Conservation (phyloP, 2,888 invertebrate genomes). For the Steinernema carpocapsae region DNA sequence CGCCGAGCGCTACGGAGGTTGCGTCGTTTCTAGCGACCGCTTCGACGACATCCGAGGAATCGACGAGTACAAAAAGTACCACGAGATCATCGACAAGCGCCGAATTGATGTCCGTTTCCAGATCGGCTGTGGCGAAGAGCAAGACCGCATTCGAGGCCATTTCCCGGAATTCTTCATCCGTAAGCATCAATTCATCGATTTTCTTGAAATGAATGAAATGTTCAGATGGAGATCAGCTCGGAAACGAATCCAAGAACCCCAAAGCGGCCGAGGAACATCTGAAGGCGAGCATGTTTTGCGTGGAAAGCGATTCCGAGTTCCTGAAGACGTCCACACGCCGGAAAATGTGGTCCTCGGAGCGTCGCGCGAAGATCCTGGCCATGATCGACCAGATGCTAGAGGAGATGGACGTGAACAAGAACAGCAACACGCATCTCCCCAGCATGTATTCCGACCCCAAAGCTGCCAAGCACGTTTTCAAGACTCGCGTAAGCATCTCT, state of each 20-base stretch:
- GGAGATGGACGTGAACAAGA: background rate
- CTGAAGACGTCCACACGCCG: background rate
- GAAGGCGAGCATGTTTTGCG: background rate
- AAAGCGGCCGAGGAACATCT: constrained; percentile 14
- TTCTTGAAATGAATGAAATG: background rate
- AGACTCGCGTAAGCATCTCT: background rate
- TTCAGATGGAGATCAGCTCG: constrained; percentile 16
- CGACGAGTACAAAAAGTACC: constrained; percentile 48
- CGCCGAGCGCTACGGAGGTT: constrained; percentile 56
- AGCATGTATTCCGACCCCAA: constrained; percentile 3
- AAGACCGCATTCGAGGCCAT: constrained; percentile 50
- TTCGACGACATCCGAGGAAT: constrained; percentile 58
- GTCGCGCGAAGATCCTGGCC: background rate
- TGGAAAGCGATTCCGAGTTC: background rate
- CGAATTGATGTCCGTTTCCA: constrained; percentile 51
- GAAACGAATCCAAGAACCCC: background rate
- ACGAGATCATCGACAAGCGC: constrained; percentile 48
- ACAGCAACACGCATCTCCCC: constrained; percentile 11
- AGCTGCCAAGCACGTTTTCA: constrained; percentile 1
- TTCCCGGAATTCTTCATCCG: constrained; percentile 51
- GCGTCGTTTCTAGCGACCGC: constrained; percentile 57
- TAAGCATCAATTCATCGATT: background rate
- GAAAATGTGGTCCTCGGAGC: constrained; percentile 4
- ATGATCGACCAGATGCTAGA: background rate
- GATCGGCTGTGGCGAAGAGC: constrained; percentile 46